Base-by-base conservation (phyloP, 2,113 vertebrate species). In the Microcebus tavaratra region DNA sequence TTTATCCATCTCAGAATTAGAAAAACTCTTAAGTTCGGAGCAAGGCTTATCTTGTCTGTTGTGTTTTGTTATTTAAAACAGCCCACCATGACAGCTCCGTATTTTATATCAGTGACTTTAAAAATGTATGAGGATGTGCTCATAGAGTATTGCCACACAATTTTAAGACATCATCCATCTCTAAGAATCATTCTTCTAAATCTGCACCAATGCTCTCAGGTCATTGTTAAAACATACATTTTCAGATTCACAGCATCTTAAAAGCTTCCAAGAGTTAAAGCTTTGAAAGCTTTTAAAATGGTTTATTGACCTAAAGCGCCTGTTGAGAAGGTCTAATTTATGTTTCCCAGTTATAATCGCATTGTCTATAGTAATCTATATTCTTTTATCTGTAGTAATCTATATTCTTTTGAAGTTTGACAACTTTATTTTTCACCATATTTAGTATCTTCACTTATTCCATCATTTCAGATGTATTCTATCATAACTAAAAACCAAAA, bases 221-320 rank as follows among this genome's bases (percentile, higher is more conserved):
- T 95, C 83, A 78, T 78, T 94, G 83, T 57, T 75, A 92, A 96
- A 90, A 84, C 25, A 72, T 55, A 85, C 34, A 29, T 89, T 96
- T 97, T 96, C 57, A 55, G 81, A 94, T 94, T 95, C 94, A 91
- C 67, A 78, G 79, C 86, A 88, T 81, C 86, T 90, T 97, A 95
- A 95, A 97, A 90, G 39, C 93, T 95, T 95, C 85, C 45, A 94
- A 91, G 27, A 89, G 29, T 95, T 91, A 94, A 94, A 76, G 65
- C 21, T 93, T 95, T 73, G 57, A 90, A 96, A 96, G 94, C 82
- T 94, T 96, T 97, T 87, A 72, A 93, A 97, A 96, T 96, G 91
- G 75, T 75, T 96, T 92, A 92, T 97, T 95, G 90, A 92, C 87
- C 90, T 81, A 70, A 95, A 79, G 9, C 0, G 5, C 42, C 88